Percentiles rank a stretch among this genome's conserved stretches.
These are phyloP conservation scores for Notamacropus eugenii DNA, from an alignment of 2,797 vertebrate genomes.

Conservation along the genomic window DNA sequence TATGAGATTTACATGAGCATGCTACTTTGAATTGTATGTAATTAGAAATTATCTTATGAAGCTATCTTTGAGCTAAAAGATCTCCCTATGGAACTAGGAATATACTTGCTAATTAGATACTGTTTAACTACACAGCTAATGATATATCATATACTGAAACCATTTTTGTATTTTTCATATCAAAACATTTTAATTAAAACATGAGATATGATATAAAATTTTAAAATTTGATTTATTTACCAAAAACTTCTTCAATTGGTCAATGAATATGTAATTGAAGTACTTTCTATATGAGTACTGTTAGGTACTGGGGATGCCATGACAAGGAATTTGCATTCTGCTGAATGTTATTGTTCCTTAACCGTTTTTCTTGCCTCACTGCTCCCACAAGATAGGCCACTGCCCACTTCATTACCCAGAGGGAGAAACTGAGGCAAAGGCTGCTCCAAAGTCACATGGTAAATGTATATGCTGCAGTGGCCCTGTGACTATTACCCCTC, in stretches of 20 bases:
- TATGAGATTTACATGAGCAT: not conserved
- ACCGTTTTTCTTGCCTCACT: not conserved
- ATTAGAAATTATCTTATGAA: not conserved
- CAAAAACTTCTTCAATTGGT: not conserved
- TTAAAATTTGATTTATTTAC: not conserved
- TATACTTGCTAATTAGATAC: not conserved
- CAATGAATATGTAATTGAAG: not conserved
- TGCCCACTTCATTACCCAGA: not conserved
- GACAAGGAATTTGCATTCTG: not conserved
- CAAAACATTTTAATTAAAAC: not conserved
- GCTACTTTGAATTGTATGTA: not conserved
- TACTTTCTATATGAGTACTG: not conserved
- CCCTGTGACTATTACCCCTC: not conserved
- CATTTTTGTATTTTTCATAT: not conserved
- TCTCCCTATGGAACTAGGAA: not conserved
- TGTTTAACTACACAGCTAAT: not conserved
- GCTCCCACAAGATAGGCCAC: not conserved
- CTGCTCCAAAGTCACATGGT: not conserved
- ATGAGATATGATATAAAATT: not conserved
- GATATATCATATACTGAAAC: not conserved
- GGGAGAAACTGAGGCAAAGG: not conserved
- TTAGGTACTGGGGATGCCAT: not conserved
- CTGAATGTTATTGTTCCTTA: not conserved
- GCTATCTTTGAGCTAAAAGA: not conserved
- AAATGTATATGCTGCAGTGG: not conserved